phyloP scores from a whole-genome alignment of 2,113 vertebrate genomes.

The Haemorhous mexicanus region DNA sequence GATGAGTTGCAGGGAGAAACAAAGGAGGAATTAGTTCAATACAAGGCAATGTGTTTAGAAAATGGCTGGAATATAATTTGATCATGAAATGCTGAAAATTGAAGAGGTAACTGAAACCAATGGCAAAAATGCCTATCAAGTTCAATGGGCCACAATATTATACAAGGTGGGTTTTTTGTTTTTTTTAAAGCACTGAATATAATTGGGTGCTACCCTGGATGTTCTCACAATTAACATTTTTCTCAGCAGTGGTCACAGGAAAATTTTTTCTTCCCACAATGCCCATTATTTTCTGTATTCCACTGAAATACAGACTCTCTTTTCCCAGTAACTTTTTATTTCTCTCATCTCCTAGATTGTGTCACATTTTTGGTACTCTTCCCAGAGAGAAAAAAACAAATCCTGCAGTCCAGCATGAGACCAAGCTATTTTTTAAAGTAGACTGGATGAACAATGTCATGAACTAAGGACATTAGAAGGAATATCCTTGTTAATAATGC shows the following conservation, averaged over 20 bases:
- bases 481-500: neutral
- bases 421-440: neutral
- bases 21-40: neutral
- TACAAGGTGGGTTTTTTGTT: accelerated
- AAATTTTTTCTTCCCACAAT: neutral
- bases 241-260: neutral
- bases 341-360: neutral
- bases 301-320: neutral
- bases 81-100: neutral
- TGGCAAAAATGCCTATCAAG: neutral
- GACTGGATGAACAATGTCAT: neutral
- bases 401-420: neutral
- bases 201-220: neutral
- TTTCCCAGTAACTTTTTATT: neutral
- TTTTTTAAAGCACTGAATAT: neutral
- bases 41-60: neutral
- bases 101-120: neutral
- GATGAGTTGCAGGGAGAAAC: neutral
- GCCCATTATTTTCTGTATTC: neutral
- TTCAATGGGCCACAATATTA: neutral
- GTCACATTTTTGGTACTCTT: neutral
- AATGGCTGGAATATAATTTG: neutral
- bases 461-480: neutral
- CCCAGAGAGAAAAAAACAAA: neutral
- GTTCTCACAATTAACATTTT: neutral